Conservation (phyloP, 2,888 invertebrate genomes). For the Onchidella celtica region DNA sequence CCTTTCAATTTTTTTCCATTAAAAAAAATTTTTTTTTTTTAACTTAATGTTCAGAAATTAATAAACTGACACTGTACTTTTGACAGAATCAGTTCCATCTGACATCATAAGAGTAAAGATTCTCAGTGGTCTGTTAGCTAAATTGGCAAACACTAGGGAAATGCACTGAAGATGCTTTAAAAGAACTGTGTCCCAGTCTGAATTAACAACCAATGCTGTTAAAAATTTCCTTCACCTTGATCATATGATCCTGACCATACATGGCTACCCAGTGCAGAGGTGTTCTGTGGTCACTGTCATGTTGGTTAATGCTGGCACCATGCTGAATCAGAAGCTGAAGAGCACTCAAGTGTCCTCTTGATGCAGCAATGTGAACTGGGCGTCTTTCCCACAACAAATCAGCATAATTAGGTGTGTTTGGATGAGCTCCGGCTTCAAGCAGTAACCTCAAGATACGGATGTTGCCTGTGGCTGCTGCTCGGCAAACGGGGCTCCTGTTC, state of each 20-base stretch:
- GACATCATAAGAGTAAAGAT: too few species aligned
- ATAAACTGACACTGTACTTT: too few species aligned
- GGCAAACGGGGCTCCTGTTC: conserved; percentile 64
- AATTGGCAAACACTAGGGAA: too few species aligned
- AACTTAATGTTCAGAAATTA: too few species aligned
- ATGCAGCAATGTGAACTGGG: conserved; percentile 74
- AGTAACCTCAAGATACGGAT: conserved; percentile 64
- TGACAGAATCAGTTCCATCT: too few species aligned
- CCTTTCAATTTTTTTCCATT: too few species aligned
- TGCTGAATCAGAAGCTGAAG: conserved; percentile 61
- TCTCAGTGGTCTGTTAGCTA: too few species aligned
- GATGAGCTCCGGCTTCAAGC: conserved; percentile 66
- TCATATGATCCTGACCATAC: conserved; percentile 57
- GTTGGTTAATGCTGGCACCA: conserved; percentile 67
- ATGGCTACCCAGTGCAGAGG: conserved; percentile 73
- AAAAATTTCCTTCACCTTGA: too few species aligned
- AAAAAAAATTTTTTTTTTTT: too few species aligned
- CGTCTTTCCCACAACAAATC: conserved; percentile 69
- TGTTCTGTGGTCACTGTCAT: conserved; percentile 70
- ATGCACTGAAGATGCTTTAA: too few species aligned
- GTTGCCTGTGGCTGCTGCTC: conserved; percentile 61
- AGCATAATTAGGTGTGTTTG: conserved; percentile 58
- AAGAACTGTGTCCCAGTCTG: too few species aligned
- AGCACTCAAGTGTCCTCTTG: conserved; percentile 63
- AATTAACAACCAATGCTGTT: too few species aligned